Base-by-base conservation (phyloP, 1,140 invertebrate genomes). In the Coptotermes formosanus region DNA sequence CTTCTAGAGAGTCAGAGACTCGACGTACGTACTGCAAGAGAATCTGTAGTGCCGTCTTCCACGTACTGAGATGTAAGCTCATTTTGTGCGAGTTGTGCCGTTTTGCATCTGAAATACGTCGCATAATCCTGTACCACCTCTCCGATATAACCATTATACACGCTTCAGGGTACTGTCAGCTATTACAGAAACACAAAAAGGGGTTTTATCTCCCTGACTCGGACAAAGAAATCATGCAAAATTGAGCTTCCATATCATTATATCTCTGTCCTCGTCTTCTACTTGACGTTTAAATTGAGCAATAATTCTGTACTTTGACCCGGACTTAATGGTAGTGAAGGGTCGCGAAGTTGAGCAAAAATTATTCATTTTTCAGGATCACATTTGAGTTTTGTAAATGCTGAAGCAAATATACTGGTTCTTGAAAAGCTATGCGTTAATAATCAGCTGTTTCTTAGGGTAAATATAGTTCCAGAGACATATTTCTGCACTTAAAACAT, bases 181-280 rank as follows among this genome's bases (percentile, higher is more conserved):
- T 75, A 75, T 75, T 75, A 75, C 64, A 30, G n/a, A 75, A 75
- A 75, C 64, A 75, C 64, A 75, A 75, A 75, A 75, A 75, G 64
- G 30, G n/a, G 64, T n/a, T 75, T 25, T 75, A 75, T 75, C 64
- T 75, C 64, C 64, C 64, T 75, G 25, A 9, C 25, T 75, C 25
- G 25, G 64, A 75, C 64, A 75, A 75, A 75, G 64, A 75, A 75
- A 75, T 75, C 0, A 75, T 75, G 64, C 25, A 75, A 75, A 75
- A 75, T 75, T 75, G 64, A n/a, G 64, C 64, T 30, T n/a, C n/a
- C 64, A 75, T 75, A 75, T 30, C 64, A 75, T 75, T 75, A 75
- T 75, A n/a, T 75, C 64, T 75, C 64, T 6, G 14, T 75, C 64
- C n/a, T 55, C 25, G 1, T 9, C 64, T 30, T 6, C 64, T 75